These are phyloP conservation scores for Nowickia ferox DNA, from an alignment of 2,888 invertebrate genomes.

Conservation along the genomic window DNA sequence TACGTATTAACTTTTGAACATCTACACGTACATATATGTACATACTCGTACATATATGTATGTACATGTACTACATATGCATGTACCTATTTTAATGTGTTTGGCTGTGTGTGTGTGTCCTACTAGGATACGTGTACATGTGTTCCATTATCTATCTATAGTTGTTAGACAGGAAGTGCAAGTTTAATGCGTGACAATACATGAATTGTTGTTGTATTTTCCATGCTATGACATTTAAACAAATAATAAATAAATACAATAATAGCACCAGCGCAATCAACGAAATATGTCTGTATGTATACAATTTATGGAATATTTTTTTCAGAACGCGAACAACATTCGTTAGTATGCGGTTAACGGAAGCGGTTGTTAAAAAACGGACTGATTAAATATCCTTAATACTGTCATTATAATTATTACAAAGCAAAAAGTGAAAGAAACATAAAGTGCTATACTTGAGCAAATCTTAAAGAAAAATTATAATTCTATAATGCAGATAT, in stretches of 20 bases:
- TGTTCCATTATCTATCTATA: conserved; percentile 7
- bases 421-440: conserved; percentile 17
- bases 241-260: conserved; percentile 28
- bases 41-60: not conserved
- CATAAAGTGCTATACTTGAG: not conserved
- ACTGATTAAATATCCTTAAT: not conserved
- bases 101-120: not conserved
- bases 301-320: conserved; percentile 50
- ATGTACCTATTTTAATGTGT: not conserved
- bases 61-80: not conserved
- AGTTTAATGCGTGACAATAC: conserved; percentile 71
- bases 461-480: too few relatives aligned
- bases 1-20: not conserved
- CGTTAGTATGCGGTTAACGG: conserved; percentile 65
- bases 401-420: not conserved
- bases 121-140: not conserved
- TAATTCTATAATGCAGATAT: too few relatives aligned
- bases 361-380: conserved; percentile 61
- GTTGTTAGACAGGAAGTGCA: conserved; percentile 72
- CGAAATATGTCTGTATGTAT: conserved; percentile 6
- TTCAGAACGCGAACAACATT: conserved; percentile 55
- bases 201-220: conserved; percentile 33
- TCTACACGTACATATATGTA: not conserved
- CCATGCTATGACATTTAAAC: conserved; percentile 50
- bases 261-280: not conserved